phyloP scores from a whole-genome alignment of 2,797 vertebrate genomes.

The Catamblyrhynchus diadema region DNA sequence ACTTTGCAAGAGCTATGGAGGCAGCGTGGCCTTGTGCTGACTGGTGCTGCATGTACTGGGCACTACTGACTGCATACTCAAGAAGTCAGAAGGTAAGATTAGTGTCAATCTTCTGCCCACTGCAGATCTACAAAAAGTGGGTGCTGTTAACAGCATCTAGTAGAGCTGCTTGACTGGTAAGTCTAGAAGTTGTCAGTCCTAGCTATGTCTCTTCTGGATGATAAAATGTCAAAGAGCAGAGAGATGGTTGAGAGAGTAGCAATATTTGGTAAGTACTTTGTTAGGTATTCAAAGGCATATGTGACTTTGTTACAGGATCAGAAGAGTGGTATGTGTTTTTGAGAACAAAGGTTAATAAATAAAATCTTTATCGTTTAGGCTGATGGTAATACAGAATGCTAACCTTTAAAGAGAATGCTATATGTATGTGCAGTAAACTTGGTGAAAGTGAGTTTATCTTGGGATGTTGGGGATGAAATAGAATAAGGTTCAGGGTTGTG shows the following conservation, averaged over 20 bases:
- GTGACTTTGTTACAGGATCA: not conserved
- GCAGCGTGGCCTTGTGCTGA: accelerated
- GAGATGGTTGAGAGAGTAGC: not conserved
- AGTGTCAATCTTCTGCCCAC: accelerated
- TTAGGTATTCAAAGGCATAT: not conserved
- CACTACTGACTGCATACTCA: accelerated
- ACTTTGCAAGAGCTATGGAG: not conserved
- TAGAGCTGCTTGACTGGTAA: not conserved
- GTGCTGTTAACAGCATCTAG: not conserved
- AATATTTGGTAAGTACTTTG: accelerated
- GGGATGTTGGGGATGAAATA: not conserved
- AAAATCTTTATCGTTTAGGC: too few relatives aligned
- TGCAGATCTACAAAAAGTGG: not conserved
- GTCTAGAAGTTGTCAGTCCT: not conserved
- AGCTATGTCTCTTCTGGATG: not conserved
- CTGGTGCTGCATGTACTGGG: not conserved
- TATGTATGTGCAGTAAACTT: not conserved
- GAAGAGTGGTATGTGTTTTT: too few relatives aligned
- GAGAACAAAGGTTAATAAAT: not conserved
- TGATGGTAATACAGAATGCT: accelerated
- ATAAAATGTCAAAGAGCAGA: not conserved
- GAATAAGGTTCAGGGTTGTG: not conserved
- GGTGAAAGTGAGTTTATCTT: not conserved
- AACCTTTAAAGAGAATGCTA: accelerated
- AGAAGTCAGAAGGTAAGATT: not conserved